Percentiles rank a stretch among this genome's conserved stretches.
Evolutionary conservation across 2,113 vertebrate species (phyloP).

Genomic region (Calonectris borealis): DNA sequence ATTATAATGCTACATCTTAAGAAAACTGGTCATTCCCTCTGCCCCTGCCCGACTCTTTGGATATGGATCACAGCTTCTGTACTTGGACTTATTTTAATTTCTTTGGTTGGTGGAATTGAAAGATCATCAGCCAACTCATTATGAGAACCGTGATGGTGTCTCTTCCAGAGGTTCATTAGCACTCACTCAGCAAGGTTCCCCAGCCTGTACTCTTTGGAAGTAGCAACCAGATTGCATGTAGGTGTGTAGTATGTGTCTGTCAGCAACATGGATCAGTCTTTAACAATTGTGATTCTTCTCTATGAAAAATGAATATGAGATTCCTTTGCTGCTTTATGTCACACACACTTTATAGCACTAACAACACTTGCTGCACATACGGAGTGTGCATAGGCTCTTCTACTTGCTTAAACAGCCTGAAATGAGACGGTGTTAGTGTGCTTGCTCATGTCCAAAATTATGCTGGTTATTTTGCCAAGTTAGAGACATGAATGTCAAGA

Average conservation of each 20-base stretch:
- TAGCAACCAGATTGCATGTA: neutral
- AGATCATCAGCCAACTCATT: neutral
- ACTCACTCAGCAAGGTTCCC: neutral
- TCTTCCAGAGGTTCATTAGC: neutral
- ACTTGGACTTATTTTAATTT: neutral
- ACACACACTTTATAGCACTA: neutral
- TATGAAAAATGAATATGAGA: neutral
- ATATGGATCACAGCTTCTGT: neutral
- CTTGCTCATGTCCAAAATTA: neutral
- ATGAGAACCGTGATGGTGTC: neutral
- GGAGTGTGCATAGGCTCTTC: neutral
- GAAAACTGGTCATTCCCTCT: neutral
- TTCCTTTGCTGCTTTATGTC: neutral
- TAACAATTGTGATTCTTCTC: neutral
- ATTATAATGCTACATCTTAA: neutral
- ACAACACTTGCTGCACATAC: neutral
- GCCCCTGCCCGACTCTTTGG: neutral
- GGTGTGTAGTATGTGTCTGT: neutral
- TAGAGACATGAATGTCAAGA: neutral
- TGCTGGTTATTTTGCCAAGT: neutral
- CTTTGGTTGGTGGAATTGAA: neutral
- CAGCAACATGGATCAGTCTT: neutral
- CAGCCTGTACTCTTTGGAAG: neutral
- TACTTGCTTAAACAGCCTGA: neutral
- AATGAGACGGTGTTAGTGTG: neutral